Evolutionary conservation across 2,113 vertebrate species (phyloP).

Genomic region (Rissa tridactyla): DNA sequence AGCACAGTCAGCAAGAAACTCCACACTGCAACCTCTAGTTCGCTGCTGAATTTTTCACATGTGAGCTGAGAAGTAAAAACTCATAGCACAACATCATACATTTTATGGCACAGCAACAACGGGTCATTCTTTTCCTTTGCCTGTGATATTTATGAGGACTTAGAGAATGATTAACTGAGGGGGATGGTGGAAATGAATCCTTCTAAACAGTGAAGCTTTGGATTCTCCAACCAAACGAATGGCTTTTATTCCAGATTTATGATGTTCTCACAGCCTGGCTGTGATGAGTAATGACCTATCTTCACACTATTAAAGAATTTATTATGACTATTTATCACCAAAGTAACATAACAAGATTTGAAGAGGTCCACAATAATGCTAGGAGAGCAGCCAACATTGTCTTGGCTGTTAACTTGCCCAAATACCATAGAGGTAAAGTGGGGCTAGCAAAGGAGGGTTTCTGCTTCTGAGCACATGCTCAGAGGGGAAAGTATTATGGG

Average conservation of each 20-base stretch:
- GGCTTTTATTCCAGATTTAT: constrained; percentile 60
- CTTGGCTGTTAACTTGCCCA: background rate
- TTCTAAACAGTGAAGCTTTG: constrained; percentile 46
- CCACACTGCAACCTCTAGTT: background rate
- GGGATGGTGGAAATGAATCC: constrained; percentile 57
- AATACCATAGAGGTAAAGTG: background rate
- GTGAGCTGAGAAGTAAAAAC: constrained; percentile 31
- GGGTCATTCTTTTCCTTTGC: constrained; percentile 30
- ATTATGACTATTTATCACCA: constrained; percentile 56
- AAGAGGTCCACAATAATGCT: constrained; percentile 11
- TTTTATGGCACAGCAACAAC: constrained; percentile 33
- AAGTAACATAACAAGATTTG: constrained; percentile 20
- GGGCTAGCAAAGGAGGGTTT: background rate
- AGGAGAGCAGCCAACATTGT: background rate
- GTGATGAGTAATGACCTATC: constrained; percentile 54
- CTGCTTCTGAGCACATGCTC: background rate
- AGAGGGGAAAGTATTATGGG: background rate
- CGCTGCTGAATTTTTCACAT: background rate
- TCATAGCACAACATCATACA: background rate
- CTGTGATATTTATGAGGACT: constrained; percentile 56
- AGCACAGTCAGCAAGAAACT: background rate
- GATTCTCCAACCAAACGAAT: constrained; percentile 56
- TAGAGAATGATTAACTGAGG: constrained; percentile 55
- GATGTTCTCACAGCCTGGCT: constrained; percentile 26
- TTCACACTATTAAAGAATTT: constrained; percentile 48